A percentile compares a stretch with the other conserved stretches of the same genome.
phyloP scores from a whole-genome alignment of 2,888 invertebrate species.

The Trichopoda pennipes region DNA sequence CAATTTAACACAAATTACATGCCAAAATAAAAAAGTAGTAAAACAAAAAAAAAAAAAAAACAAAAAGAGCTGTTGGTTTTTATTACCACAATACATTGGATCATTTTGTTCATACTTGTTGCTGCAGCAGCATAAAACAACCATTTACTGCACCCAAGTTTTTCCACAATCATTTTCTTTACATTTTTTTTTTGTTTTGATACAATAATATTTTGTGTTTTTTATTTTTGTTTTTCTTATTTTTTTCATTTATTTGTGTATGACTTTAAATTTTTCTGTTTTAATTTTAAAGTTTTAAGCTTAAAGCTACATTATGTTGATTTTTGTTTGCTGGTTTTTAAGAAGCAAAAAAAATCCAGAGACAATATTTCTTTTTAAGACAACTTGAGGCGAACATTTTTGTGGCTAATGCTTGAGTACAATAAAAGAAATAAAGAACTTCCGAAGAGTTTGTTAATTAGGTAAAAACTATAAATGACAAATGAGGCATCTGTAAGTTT shows the following conservation, averaged over 20 bases:
- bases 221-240: conserved; percentile 1
- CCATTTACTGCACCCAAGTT: conserved; percentile 61
- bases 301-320: conserved; percentile 56
- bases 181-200: too few species aligned
- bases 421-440: conserved; percentile 16
- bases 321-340: conserved; percentile 1
- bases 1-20: conserved; percentile 69
- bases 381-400: conserved; percentile 10
- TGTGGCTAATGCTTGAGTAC: conserved; percentile 28
- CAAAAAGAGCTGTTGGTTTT: conserved; percentile 53
- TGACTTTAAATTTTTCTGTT: conserved; percentile 40
- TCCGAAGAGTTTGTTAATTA: conserved; percentile 31
- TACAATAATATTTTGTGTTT: conserved; percentile 2
- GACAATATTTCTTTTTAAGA: conserved; percentile 56
- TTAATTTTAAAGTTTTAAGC: conserved; percentile 51
- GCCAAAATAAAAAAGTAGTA: conserved; percentile 58
- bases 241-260: conserved; percentile 1
- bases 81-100: conserved; percentile 31
- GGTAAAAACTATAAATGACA: neutral
- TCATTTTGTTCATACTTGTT: conserved; percentile 23
- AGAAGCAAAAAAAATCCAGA: conserved; percentile 5
- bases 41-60: too few species aligned
- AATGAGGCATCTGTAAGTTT: too few species aligned
- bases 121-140: conserved; percentile 32
- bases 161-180: conserved; percentile 53